These are phyloP conservation scores for Melanostoma scalare DNA, from an alignment of 2,888 invertebrate species.

Conservation along the genomic window DNA sequence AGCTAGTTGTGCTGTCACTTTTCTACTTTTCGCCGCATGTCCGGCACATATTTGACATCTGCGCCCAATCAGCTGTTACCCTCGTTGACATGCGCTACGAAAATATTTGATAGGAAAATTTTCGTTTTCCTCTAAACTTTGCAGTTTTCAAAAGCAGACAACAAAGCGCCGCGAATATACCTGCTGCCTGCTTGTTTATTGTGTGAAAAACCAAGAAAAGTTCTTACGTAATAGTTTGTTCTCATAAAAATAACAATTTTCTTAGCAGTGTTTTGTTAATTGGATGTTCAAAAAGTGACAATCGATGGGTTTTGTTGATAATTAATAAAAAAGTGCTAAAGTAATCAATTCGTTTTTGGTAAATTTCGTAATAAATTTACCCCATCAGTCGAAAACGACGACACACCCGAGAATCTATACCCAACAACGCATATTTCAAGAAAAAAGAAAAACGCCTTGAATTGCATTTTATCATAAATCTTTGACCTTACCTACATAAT, in stretches of 20 bases:
- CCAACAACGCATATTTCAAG: slow-evolving; percentile 16
- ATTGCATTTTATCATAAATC: slow-evolving; percentile 40
- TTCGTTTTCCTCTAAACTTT: neutral
- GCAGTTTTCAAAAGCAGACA: slow-evolving; percentile 41
- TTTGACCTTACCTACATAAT: slow-evolving; percentile 25
- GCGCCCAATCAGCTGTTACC: slow-evolving; percentile 40
- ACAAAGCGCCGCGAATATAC: slow-evolving; percentile 58
- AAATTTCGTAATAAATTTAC: slow-evolving; percentile 12
- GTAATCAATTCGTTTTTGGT: neutral
- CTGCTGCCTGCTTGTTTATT: slow-evolving; percentile 8
- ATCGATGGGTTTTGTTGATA: neutral
- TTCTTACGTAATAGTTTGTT: slow-evolving; percentile 55
- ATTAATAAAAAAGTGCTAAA: neutral
- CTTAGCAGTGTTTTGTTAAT: neutral
- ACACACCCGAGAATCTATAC: slow-evolving; percentile 10
- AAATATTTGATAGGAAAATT: slow-evolving; percentile 23
- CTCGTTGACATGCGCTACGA: slow-evolving; percentile 55
- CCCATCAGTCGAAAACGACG: neutral
- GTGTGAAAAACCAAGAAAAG: slow-evolving; percentile 38
- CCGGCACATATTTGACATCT: slow-evolving; percentile 40
- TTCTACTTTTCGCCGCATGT: no score
- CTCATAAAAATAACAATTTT: slow-evolving; percentile 11
- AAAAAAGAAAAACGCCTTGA: slow-evolving; percentile 24
- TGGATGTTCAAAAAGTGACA: slow-evolving; percentile 18
- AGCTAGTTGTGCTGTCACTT: slow-evolving; percentile 12